Conservation (phyloP, 2,113 vertebrate species). For the Cyrtonyx montezumae region DNA sequence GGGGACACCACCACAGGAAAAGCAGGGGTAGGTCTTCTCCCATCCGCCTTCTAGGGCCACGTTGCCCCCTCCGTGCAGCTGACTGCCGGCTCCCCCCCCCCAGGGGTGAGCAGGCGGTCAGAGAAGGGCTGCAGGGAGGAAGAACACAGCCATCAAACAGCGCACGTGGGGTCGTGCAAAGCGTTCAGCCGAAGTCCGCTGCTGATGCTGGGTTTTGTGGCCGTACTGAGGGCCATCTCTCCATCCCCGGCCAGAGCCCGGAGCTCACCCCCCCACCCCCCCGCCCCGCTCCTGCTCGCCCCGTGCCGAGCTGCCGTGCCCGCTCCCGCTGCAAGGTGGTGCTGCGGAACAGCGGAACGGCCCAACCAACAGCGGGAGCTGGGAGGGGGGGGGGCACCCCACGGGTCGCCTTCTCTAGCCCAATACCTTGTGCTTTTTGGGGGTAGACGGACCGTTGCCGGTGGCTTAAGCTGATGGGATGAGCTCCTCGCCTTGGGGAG, state of each 20-base stretch:
- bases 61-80: background rate
- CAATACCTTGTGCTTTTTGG: rapidly evolving
- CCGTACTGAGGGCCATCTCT: background rate
- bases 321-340: slow-evolving; percentile 68
- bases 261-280: rapidly evolving
- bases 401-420: background rate
- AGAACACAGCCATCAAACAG: background rate
- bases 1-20: background rate
- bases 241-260: too few species aligned
- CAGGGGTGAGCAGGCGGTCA: background rate
- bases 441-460: background rate
- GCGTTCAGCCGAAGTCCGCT: background rate
- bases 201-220: background rate
- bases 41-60: background rate
- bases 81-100: rapidly evolving
- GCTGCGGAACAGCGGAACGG: slow-evolving; percentile 67
- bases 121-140: background rate
- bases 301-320: background rate
- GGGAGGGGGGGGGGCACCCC: background rate
- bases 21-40: background rate
- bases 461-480: background rate
- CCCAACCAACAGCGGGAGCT: background rate
- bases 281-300: background rate
- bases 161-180: background rate
- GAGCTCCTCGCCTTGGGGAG: background rate